Evolutionary conservation across 1,140 invertebrate species (phyloP), one percentile per base, ranked within the genome.

Genomic region (Drosophila cardini): DNA sequence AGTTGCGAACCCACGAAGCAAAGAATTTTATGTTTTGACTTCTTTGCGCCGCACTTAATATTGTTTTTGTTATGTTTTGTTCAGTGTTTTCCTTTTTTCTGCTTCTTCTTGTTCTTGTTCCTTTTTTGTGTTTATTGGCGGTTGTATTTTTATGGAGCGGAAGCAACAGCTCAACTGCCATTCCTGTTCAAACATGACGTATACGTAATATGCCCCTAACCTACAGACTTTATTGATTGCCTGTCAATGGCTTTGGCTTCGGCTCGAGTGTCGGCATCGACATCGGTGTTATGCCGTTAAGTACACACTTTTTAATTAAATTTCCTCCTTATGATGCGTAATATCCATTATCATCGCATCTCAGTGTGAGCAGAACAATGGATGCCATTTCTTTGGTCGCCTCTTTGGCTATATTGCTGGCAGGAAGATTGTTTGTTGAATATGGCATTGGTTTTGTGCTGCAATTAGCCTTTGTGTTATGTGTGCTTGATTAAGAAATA

Each of bases 161-260:
- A 87, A 87, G 83, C 83, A 87, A 87, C 83, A 87, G 83, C 83
- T 87, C 69, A 80, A 61, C 80, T 76, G 80, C 60, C 77, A 76
- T 43, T 67, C 78, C 56, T 52, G 80, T 64, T 69, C 52, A 68
- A 86, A 87, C 68, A 87, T 79, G 84, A 79, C 83, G 83, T 89
- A 89, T 86, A 86, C 83, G 80, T 71, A 71, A 72, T 56, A 57
- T 72, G 34, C 10, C 30, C 43, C 34, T 21, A 38, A n/a, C 42
- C 52, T 9, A 40, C 45, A 46, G 26, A 50, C 13, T 60, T 55
- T 75, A 75, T 75, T 75, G 72, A 75, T 75, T 75, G 68, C 36
- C 60, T 69, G 18, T n/a, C 69, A 56, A 18, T 32, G 30, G 38
- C 10, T 32, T 7, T 65, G 26, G 48, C 48, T 50, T 52, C 6